A percentile compares a stretch with the other conserved stretches of the same genome.
phyloP scores from a whole-genome alignment of 2,888 invertebrate genomes.

The Achlya flavicornis region DNA sequence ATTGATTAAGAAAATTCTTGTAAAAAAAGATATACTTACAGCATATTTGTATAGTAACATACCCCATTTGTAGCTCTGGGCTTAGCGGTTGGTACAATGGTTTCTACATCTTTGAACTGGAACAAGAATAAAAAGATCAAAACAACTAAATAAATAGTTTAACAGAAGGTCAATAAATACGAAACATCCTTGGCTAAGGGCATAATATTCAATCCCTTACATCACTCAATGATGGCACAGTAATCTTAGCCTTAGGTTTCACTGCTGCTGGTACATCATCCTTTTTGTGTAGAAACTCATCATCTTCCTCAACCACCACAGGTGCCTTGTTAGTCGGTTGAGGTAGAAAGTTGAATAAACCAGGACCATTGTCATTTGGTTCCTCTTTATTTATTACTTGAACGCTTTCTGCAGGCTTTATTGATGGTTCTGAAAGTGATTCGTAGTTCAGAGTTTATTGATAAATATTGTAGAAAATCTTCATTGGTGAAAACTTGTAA shows the following conservation, averaged over 20 bases:
- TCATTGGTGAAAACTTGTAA: too few relatives aligned
- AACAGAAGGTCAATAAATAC: too few relatives aligned
- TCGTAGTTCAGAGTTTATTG: background rate
- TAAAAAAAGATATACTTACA: constrained; percentile 5
- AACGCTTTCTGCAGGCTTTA: constrained; percentile 15
- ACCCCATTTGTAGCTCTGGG: constrained; percentile 78
- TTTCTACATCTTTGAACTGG: constrained; percentile 85
- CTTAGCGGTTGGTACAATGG: constrained; percentile 66
- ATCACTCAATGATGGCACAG: constrained; percentile 87
- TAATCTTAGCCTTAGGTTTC: constrained; percentile 85
- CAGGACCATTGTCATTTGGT: constrained; percentile 31
- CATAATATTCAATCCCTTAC: constrained; percentile 57
- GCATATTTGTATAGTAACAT: constrained; percentile 41
- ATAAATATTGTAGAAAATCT: background rate
- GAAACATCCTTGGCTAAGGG: background rate
- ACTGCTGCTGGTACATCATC: constrained; percentile 57
- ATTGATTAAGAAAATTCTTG: constrained; percentile 3
- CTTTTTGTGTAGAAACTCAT: constrained; percentile 86
- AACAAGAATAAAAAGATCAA: constrained; percentile 35
- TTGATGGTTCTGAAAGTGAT: constrained; percentile 25
- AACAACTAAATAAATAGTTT: too few relatives aligned
- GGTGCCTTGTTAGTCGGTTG: constrained; percentile 69
- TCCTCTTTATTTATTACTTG: background rate
- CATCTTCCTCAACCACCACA: constrained; percentile 82
- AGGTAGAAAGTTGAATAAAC: constrained; percentile 74